These are phyloP conservation scores for Thereva unica DNA, from an alignment of 2,888 invertebrate species.

Conservation along the genomic window DNA sequence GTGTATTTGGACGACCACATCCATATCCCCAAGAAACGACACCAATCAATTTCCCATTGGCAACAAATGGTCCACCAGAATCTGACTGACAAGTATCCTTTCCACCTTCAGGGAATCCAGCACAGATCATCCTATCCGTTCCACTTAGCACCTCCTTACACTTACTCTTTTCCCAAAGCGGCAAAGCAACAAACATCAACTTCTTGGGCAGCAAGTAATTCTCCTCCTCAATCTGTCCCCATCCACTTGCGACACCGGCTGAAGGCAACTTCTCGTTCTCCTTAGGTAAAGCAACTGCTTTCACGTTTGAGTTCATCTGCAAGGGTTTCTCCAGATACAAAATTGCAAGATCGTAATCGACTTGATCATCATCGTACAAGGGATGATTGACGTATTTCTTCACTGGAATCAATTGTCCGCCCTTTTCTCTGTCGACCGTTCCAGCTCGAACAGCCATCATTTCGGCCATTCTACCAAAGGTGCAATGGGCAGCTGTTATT, in stretches of 20 bases:
- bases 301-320: slow-evolving; percentile 2
- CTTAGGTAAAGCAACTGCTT: slow-evolving; percentile 1
- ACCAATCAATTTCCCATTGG: not conserved
- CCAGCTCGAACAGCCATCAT: slow-evolving; percentile 19
- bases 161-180: slow-evolving; percentile 10
- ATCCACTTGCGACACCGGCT: slow-evolving; percentile 15
- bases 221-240: slow-evolving; percentile 16
- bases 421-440: slow-evolving; percentile 14
- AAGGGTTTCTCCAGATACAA: slow-evolving; percentile 15
- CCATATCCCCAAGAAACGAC: no score
- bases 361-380: slow-evolving; percentile 3
- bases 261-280: not conserved
- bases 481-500: slow-evolving; percentile 24
- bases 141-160: slow-evolving; percentile 11
- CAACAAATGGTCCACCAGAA: slow-evolving; percentile 21
- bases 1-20: no score
- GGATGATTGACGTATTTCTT: slow-evolving; percentile 21
- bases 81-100: slow-evolving; percentile 26
- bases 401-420: slow-evolving; percentile 11
- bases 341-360: slow-evolving; percentile 16
- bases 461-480: slow-evolving; percentile 4
- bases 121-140: slow-evolving; percentile 23
- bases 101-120: slow-evolving; percentile 21
- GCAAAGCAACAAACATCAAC: slow-evolving; percentile 8
- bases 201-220: slow-evolving; percentile 9